Conservation (phyloP, 2,113 vertebrate species). For the Falco punctatus region DNA sequence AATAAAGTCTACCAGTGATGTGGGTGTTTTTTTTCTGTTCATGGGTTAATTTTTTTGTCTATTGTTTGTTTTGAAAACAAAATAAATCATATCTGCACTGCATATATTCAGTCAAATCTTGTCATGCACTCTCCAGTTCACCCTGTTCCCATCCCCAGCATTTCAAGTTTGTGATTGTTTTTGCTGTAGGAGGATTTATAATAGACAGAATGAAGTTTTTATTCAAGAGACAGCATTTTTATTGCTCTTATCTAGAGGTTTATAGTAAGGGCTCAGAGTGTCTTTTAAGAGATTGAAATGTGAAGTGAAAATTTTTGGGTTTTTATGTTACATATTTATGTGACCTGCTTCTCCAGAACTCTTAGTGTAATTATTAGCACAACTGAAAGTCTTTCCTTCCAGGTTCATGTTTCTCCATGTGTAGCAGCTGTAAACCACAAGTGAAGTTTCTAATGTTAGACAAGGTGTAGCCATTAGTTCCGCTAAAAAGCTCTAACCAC, state of each 20-base stretch:
- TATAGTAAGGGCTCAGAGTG: constrained; percentile 1
- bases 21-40: not conserved
- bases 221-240: constrained; percentile 36
- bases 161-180: constrained; percentile 36
- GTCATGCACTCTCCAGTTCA: not conserved
- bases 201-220: not conserved
- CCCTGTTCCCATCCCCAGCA: not conserved
- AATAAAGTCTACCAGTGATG: not conserved
- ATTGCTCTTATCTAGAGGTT: constrained; percentile 54
- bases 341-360: constrained; percentile 60
- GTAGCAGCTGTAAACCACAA: constrained; percentile 86
- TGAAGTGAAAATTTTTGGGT: constrained; percentile 51
- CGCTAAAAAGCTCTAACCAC: constrained; percentile 85
- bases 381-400: constrained; percentile 62
- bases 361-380: constrained; percentile 60
- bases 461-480: constrained; percentile 94
- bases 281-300: constrained; percentile 53
- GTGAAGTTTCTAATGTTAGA: constrained; percentile 88
- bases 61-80: not conserved
- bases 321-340: constrained; percentile 55
- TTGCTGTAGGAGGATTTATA: constrained; percentile 36
- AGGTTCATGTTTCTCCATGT: constrained; percentile 73
- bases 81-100: not conserved
- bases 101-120: constrained; percentile 1
- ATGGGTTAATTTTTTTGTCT: not conserved